Conservation (phyloP, 2,113 vertebrate species). For the Plecturocebus donacophilus region DNA sequence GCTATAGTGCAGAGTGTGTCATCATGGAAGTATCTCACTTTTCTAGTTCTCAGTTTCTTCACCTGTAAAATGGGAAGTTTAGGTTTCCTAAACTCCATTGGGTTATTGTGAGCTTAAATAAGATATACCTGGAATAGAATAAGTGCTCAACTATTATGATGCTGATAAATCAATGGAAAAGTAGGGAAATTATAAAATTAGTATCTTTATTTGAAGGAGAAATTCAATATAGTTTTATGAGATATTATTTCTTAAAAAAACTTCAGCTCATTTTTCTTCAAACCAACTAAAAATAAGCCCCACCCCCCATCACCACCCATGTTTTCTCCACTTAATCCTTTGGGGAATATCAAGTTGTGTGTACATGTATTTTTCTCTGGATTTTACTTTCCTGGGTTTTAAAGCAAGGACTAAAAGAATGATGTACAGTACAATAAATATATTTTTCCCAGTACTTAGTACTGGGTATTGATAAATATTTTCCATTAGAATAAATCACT, state of each 20-base stretch:
- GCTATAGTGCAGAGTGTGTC: not conserved
- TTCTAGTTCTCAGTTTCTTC: not conserved
- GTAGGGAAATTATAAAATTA: not conserved
- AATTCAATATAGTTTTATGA: not conserved
- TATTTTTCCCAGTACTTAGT: not conserved
- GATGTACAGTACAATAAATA: not conserved
- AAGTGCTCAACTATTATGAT: not conserved
- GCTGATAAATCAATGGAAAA: not conserved
- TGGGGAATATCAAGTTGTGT: not conserved
- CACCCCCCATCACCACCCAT: fast-evolving
- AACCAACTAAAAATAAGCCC: not conserved
- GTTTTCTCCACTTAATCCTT: not conserved
- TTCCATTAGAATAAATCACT: not conserved
- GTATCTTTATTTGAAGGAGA: not conserved
- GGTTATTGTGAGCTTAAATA: not conserved
- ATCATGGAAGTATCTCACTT: not conserved
- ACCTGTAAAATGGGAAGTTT: not conserved
- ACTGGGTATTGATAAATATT: not conserved
- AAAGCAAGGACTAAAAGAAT: not conserved
- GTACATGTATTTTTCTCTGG: not conserved
- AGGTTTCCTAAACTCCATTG: not conserved
- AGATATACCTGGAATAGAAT: not conserved
- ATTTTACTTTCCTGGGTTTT: not conserved
- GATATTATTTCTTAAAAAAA: not conserved
- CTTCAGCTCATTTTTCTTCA: not conserved